Evolutionary conservation across 2,888 invertebrate species (phyloP).

Genomic region (Chrysodeixis includens): DNA sequence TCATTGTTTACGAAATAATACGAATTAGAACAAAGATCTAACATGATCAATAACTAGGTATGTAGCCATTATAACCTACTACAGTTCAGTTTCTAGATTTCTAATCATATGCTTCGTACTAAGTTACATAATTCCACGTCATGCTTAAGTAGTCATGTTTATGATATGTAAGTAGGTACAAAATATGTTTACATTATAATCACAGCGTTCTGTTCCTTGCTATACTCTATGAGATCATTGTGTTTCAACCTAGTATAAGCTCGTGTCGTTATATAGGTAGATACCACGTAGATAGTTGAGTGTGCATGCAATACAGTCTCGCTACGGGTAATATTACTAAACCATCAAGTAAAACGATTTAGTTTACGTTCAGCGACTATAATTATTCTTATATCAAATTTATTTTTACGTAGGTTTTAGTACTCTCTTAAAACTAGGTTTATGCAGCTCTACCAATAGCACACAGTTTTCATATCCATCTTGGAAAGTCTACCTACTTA

Average conservation of each 20-base stretch:
- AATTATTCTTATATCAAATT: no score
- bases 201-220: slow-evolving; percentile 61
- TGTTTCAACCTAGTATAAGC: slow-evolving; percentile 40
- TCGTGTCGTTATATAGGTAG: slow-evolving; percentile 33
- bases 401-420: no score
- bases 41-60: not conserved
- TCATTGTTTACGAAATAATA: not conserved
- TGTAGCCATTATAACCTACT: not conserved
- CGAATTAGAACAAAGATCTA: not conserved
- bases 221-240: slow-evolving; percentile 68
- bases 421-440: no score
- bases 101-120: slow-evolving; percentile 16
- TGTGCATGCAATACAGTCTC: not conserved
- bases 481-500: no score
- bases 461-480: no score
- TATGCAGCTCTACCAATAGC: no score
- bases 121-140: slow-evolving; percentile 52
- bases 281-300: slow-evolving; percentile 19
- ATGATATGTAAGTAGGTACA: slow-evolving; percentile 50
- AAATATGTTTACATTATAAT: slow-evolving; percentile 70
- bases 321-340: not conserved
- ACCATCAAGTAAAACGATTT: not conserved
- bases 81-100: slow-evolving; percentile 13
- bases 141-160: slow-evolving; percentile 53
- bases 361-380: no score